phyloP scores from a whole-genome alignment of 2,113 vertebrate genomes.

The Tauraco erythrolophus region DNA sequence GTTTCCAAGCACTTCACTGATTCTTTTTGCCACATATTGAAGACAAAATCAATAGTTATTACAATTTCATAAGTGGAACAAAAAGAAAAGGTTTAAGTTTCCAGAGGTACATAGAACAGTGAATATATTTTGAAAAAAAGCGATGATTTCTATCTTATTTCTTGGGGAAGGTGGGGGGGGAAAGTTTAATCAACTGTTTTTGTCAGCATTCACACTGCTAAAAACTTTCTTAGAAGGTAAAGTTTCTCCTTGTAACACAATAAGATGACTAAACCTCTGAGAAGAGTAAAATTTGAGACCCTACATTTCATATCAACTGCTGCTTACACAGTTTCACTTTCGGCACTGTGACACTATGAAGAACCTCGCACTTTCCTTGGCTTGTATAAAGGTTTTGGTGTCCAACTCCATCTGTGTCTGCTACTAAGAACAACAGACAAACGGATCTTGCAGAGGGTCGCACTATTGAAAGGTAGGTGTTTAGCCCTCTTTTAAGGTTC shows the following conservation, averaged over 20 bases:
- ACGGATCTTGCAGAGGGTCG: neutral
- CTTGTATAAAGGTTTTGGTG: neutral
- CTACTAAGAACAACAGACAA: neutral
- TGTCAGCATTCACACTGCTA: neutral
- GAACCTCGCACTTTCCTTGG: neutral
- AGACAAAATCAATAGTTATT: conserved; percentile 15
- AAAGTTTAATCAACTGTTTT: neutral
- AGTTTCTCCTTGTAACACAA: neutral
- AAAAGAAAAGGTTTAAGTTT: neutral
- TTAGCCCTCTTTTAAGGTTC: neutral
- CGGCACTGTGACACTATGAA: neutral
- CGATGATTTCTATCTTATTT: neutral
- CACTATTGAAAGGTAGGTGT: neutral
- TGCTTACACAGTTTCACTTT: accelerated
- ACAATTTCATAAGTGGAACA: neutral
- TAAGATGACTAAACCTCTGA: neutral
- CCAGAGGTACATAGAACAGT: neutral
- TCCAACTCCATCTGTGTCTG: neutral
- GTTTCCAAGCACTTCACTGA: neutral
- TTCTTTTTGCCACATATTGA: neutral
- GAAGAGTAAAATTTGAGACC: neutral
- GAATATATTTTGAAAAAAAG: neutral
- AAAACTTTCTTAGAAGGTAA: neutral
- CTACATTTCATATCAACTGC: neutral
- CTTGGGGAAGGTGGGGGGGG: neutral